Percentiles rank a stretch among this genome's conserved stretches.
These are phyloP conservation scores for Adela reaumurella DNA, from an alignment of 2,888 invertebrate genomes.

Conservation along the genomic window DNA sequence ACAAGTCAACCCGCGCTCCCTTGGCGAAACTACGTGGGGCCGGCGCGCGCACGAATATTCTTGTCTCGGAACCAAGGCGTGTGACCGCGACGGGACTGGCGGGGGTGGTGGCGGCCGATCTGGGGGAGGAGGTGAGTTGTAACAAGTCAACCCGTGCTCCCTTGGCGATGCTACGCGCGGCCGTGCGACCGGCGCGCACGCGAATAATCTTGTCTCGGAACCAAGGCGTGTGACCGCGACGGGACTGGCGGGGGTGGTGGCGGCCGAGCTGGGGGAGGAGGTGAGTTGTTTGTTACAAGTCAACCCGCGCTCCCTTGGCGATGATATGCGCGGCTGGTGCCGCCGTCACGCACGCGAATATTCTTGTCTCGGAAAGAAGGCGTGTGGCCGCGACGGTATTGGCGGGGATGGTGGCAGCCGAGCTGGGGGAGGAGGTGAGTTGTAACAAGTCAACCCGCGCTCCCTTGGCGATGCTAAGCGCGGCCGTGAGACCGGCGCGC, in stretches of 20 bases:
- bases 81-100: constrained; percentile 68
- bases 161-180: too few species aligned
- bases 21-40: constrained; percentile 41
- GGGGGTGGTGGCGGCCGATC: constrained; percentile 59
- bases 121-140: constrained; percentile 61
- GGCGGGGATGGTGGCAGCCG: constrained; percentile 61
- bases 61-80: constrained; percentile 65
- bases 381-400: constrained; percentile 66
- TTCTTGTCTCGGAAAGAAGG: constrained; percentile 65
- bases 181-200: too few species aligned
- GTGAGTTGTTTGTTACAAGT: constrained; percentile 76
- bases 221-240: too few species aligned
- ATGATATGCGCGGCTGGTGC: constrained; percentile 35
- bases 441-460: too few species aligned
- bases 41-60: constrained; percentile 48
- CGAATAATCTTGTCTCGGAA: too few species aligned
- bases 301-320: constrained; percentile 64
- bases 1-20: constrained; percentile 70
- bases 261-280: too few species aligned
- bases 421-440: constrained; percentile 61
- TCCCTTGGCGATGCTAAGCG: too few species aligned
- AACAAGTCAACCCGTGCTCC: too few species aligned
- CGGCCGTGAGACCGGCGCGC: too few species aligned
- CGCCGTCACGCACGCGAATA: constrained; percentile 45
- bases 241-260: too few species aligned